Evolutionary conservation across 2,113 vertebrate species (phyloP), one percentile per base, ranked within the genome.

Genomic region (Solea solea): DNA sequence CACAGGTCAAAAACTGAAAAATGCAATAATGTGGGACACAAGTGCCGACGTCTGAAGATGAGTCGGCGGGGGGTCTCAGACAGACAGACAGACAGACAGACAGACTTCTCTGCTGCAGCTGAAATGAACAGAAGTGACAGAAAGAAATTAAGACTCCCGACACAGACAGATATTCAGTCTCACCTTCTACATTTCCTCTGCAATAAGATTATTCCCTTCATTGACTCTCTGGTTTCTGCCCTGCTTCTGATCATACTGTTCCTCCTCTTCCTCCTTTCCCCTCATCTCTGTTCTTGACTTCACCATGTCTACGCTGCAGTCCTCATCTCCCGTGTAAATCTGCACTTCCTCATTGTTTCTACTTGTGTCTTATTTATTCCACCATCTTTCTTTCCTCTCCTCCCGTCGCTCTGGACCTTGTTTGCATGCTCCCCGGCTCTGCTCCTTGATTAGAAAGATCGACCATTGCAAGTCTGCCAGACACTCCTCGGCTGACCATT

Each of bases 1-100:
- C 73, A 55, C 9, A 1, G 54, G 49, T 71, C 66, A 68, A 76
- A 85, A 76, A 84, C 72, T 64, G 75, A 71, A 72, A 80, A 86
- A 82, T 65, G 78, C 71, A 86, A 82, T 85, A 86, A 82, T 68
- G 74, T 80, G 79, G 56, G 72, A 86, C 57, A 82, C 81, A 87
- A 80, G 72, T 76, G 80, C 82, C 86, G 79, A 85, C 76, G 84
- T 71, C 25, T 78, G 75, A 84, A 80, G 70, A 87, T 14, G 62
- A 65, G 66, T 50, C 54, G 39, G 58, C 9, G 21, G 21, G 21
- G 21, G 21, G 21, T 21, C 21, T 21, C 21, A 21, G 21, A 21
- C 21, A 21, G 21, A 21, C 21, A 67, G 76, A 74, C 21, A 21
- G 21, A 21, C 21, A 21, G 21, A 21, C 21, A 67, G 76, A 74